phyloP scores from a whole-genome alignment of 1,140 invertebrate species.

The Physella acuta region DNA sequence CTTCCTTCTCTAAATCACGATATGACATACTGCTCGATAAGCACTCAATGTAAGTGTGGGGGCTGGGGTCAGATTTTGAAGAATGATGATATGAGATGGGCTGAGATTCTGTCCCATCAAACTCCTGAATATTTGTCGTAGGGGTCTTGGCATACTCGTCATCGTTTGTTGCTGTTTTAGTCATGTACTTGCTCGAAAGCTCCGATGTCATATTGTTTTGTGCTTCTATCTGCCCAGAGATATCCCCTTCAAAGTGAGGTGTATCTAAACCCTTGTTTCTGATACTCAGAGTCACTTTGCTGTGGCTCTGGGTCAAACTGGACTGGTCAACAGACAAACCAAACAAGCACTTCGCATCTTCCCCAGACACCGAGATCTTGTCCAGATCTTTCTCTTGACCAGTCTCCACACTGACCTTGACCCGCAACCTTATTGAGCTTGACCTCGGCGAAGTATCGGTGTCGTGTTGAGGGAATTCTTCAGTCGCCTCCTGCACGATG shows the following conservation, averaged over 20 bases:
- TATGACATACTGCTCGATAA: slow-evolving; percentile 29
- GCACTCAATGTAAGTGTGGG: slow-evolving; percentile 42
- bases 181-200: not conserved
- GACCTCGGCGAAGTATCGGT: slow-evolving; percentile 30
- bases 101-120: slow-evolving; percentile 38
- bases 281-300: slow-evolving; percentile 29
- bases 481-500: slow-evolving; percentile 34
- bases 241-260: slow-evolving; percentile 18
- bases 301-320: slow-evolving; percentile 26
- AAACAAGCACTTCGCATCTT: slow-evolving; percentile 35
- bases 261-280: slow-evolving; percentile 19
- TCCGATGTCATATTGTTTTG: slow-evolving; percentile 10
- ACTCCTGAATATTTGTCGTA: slow-evolving; percentile 29
- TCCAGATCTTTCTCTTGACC: no score
- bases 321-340: slow-evolving; percentile 38
- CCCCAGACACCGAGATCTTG: slow-evolving; percentile 16
- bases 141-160: not conserved
- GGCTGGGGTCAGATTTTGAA: slow-evolving; percentile 31
- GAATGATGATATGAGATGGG: slow-evolving; percentile 27
- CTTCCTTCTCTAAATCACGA: slow-evolving; percentile 29
- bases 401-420: slow-evolving; percentile 21
- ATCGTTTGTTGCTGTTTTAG: not conserved
- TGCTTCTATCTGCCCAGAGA: slow-evolving; percentile 40
- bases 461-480: slow-evolving; percentile 33
- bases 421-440: slow-evolving; percentile 19